Conservation (phyloP, 1,140 invertebrate genomes). For the Drosophila pruinosa region DNA sequence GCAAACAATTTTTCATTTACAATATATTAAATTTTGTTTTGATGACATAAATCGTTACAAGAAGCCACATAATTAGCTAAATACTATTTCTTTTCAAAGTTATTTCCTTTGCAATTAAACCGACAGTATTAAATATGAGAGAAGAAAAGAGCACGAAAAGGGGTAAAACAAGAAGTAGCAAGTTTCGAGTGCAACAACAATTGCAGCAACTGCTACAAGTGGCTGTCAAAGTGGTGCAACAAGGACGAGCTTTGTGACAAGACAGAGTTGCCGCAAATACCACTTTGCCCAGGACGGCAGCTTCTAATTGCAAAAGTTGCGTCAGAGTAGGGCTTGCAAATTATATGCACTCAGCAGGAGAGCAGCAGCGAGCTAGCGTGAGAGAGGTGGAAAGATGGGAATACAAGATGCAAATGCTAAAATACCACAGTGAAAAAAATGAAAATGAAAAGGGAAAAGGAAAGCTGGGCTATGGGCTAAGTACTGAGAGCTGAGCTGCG, state of each 20-base stretch:
- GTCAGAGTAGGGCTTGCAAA: slow-evolving; percentile 34
- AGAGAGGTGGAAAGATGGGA: slow-evolving; percentile 1
- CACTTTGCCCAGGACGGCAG: slow-evolving; percentile 56
- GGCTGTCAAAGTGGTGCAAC: slow-evolving; percentile 17
- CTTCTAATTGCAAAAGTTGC: slow-evolving; percentile 72
- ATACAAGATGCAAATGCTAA: slow-evolving; percentile 35
- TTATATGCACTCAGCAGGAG: slow-evolving; percentile 60
- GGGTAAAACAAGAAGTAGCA: neutral
- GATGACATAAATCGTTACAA: too few relatives aligned
- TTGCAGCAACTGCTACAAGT: slow-evolving; percentile 20
- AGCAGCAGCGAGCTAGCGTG: neutral
- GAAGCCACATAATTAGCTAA: neutral
- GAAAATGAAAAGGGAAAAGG: neutral
- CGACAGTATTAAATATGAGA: neutral
- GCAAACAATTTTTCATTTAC: too few relatives aligned
- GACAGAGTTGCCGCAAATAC: slow-evolving; percentile 26
- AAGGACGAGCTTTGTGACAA: slow-evolving; percentile 44
- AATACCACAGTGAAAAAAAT: neutral
- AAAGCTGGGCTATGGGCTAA: too few relatives aligned
- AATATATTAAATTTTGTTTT: too few relatives aligned
- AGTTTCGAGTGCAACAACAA: neutral
- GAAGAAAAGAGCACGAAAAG: neutral
- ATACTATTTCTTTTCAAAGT: neutral
- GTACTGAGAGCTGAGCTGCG: neutral
- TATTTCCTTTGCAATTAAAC: neutral